Percentiles rank a stretch among this genome's conserved stretches.
These are phyloP conservation scores for Drosophila affinis DNA, from an alignment of 2,888 invertebrate species.

Conservation along the genomic window DNA sequence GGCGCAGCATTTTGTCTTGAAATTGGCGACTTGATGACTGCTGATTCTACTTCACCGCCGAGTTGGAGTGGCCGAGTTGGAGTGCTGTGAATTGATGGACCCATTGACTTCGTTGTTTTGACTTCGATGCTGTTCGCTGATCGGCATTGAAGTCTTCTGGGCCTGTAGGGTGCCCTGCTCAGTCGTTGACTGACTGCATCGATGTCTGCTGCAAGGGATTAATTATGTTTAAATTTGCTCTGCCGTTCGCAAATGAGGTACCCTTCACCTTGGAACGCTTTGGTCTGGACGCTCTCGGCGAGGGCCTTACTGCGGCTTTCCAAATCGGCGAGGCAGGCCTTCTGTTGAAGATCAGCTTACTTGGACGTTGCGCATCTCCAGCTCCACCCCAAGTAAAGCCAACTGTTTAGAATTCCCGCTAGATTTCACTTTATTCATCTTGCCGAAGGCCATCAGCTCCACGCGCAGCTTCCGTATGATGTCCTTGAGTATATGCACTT, in stretches of 20 bases:
- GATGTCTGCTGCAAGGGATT: background rate
- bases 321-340: slow-evolving; percentile 90
- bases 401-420: slow-evolving; percentile 50
- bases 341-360: slow-evolving; percentile 83
- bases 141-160: background rate
- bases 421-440: slow-evolving; percentile 56
- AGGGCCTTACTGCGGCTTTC: slow-evolving; percentile 88
- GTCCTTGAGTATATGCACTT: slow-evolving; percentile 89
- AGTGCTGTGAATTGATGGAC: background rate
- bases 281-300: slow-evolving; percentile 89
- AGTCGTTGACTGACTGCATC: background rate
- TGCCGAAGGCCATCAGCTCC: slow-evolving; percentile 85
- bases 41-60: slow-evolving; percentile 7
- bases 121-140: slow-evolving; percentile 3
- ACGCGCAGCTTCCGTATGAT: slow-evolving; percentile 89
- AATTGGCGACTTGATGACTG: slow-evolving; percentile 51
- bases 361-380: slow-evolving; percentile 82
- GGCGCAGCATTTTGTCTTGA: slow-evolving; percentile 69
- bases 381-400: slow-evolving; percentile 76
- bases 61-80: background rate
- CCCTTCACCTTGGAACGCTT: slow-evolving; percentile 81
- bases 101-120: slow-evolving; percentile 8
- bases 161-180: background rate
- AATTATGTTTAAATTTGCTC: background rate
- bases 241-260: background rate